Conservation (phyloP, 2,113 vertebrate species). For the Brachionichthys hirsutus region DNA sequence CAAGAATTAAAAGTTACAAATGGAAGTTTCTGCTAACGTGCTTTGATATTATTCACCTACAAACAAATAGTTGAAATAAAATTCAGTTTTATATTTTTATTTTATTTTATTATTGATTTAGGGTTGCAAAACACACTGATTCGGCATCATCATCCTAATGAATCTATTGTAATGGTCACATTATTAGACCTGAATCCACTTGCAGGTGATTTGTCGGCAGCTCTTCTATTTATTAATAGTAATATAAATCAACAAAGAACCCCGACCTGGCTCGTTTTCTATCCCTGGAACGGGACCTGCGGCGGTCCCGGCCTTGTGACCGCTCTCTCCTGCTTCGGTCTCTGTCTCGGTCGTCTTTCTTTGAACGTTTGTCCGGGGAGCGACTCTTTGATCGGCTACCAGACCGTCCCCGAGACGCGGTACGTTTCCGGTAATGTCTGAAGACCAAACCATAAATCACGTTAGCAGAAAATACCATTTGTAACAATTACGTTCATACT, state of each 20-base stretch:
- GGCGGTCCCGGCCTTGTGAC: slow-evolving; percentile 90
- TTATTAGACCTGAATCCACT: not conserved
- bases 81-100: no score
- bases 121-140: no score
- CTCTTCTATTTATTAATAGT: not conserved
- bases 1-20: not conserved
- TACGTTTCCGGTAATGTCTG: slow-evolving; percentile 96
- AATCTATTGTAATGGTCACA: no score
- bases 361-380: slow-evolving; percentile 92
- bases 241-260: no score
- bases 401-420: slow-evolving; percentile 86
- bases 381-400: slow-evolving; percentile 91
- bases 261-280: slow-evolving; percentile 87
- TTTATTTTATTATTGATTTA: no score
- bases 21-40: no score
- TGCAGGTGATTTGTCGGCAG: not conserved
- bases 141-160: no score
- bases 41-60: no score
- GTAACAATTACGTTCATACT: not conserved
- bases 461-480: not conserved
- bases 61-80: no score
- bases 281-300: slow-evolving; percentile 91
- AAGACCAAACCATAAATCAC: not conserved
- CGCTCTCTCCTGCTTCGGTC: slow-evolving; percentile 82
- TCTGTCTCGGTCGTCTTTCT: slow-evolving; percentile 87